A percentile compares a stretch with the other conserved stretches of the same genome.
Evolutionary conservation across 1,140 invertebrate genomes (phyloP).

Genomic region (Carposina sasakii): DNA sequence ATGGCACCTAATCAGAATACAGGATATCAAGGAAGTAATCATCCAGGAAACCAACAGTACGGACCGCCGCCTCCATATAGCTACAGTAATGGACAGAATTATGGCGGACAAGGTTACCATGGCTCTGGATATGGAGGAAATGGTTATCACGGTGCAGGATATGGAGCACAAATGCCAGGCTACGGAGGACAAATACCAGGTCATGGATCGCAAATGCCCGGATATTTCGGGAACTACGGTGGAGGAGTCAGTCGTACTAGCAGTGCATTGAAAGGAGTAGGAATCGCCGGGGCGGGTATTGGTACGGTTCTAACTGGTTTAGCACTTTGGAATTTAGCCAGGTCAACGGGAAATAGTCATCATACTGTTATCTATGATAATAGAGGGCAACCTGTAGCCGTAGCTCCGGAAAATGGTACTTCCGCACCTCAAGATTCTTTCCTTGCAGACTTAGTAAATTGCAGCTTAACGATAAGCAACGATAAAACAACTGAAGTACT

Average conservation of each 20-base stretch:
- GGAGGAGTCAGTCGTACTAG: constrained; percentile 48
- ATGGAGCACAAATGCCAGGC: constrained; percentile 24
- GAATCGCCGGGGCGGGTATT: constrained; percentile 61
- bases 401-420: constrained; percentile 50
- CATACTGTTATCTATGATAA: constrained; percentile 64
- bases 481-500: constrained; percentile 57
- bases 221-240: constrained; percentile 53
- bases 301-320: constrained; percentile 66
- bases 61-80: constrained; percentile 47
- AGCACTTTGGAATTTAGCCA: constrained; percentile 67
- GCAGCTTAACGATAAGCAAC: constrained; percentile 59
- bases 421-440: constrained; percentile 46
- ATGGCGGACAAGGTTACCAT: background rate
- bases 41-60: constrained; percentile 47
- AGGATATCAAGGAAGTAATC: constrained; percentile 33
- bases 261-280: constrained; percentile 52
- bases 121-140: constrained; percentile 20
- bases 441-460: constrained; percentile 63
- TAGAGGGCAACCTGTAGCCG: constrained; percentile 55
- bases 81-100: constrained; percentile 31
- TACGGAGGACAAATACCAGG: constrained; percentile 21
- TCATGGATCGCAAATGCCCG: constrained; percentile 40
- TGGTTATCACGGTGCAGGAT: constrained; percentile 36
- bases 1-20: constrained; percentile 12
- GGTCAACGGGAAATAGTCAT: constrained; percentile 56